These are phyloP conservation scores for Ophion costatus DNA, from an alignment of 2,888 invertebrate genomes.

Conservation along the genomic window DNA sequence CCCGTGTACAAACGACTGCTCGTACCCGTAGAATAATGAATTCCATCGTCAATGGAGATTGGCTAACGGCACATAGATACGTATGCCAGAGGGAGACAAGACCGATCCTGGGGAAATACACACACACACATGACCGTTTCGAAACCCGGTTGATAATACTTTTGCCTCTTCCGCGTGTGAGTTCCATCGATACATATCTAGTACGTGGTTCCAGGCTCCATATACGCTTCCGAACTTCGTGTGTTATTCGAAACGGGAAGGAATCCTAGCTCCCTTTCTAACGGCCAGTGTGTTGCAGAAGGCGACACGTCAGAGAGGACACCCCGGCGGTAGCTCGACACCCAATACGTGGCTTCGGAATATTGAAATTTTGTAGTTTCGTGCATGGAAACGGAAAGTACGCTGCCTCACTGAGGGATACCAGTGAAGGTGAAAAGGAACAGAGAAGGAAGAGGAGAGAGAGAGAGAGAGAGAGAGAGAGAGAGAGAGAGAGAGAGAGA, in stretches of 20 bases:
- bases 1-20: conserved; percentile 28
- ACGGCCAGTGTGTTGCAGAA: not conserved
- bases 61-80: conserved; percentile 14
- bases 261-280: not conserved
- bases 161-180: not conserved
- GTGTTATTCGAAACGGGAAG: conserved; percentile 38
- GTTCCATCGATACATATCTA: conserved; percentile 43
- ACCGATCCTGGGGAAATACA: conserved; percentile 13
- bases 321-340: conserved; percentile 6
- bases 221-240: not conserved
- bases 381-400: conserved; percentile 50
- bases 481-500: not conserved
- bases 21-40: conserved; percentile 57
- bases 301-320: conserved; percentile 18
- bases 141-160: not conserved
- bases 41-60: conserved; percentile 38
- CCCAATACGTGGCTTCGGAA: conserved; percentile 47
- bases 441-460: not conserved
- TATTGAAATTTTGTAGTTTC: conserved; percentile 70
- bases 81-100: conserved; percentile 6
- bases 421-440: not conserved
- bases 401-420: conserved; percentile 1
- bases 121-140: not conserved
- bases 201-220: conserved; percentile 17
- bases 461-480: not conserved